Base-by-base conservation (phyloP, 2,797 vertebrate genomes). In the Poecilia wingei region DNA sequence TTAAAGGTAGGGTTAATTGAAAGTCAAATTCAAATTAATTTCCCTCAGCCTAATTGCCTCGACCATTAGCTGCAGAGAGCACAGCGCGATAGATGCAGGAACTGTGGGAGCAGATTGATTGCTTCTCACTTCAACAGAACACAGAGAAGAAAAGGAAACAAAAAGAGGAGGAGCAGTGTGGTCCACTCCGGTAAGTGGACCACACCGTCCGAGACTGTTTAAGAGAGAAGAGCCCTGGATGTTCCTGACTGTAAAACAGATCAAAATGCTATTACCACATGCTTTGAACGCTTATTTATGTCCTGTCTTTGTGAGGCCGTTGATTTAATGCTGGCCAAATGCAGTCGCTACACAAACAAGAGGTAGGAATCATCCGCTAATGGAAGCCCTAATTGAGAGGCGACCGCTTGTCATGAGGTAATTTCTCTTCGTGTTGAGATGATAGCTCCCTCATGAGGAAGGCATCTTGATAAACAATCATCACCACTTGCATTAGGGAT, bases 281-380 rank as follows among this genome's bases (percentile, higher is more conserved):
- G 95, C 96, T 96, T 95, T 96, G 95, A 96, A 93, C 95, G 94
- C 96, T 98, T 99, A 98, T 99, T 99, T 98, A 98, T 97, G 97
- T 95, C 95, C 95, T 90, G 96, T 96, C 96, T 86, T 89, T 73
- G 82, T 72, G 84, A 85, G 91, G 88, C 92, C 77, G 69, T 96
- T 98, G 98, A 99, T 99, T 98, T 99, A 99, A 95, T 96, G 94
- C 95, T 93, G 94, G 91, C 87, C 91, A 97, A 97, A 97, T 94
- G 96, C 96, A 96, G 96, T 96, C 95, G 91, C 94, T 96, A 96
- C 96, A 97, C 95, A 96, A 96, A 97, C 94, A 96, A 95, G 96
- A 95, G 95, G 94, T 92, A 96, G 93, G 96, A 97, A 97, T 97
- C 97, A 97, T 97, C 95, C 95, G 94, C 97, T 99, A 99, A 99